A percentile compares a stretch with the other conserved stretches of the same genome.
Conservation (phyloP, 2,113 vertebrate species). For the Marmota flaviventris region DNA sequence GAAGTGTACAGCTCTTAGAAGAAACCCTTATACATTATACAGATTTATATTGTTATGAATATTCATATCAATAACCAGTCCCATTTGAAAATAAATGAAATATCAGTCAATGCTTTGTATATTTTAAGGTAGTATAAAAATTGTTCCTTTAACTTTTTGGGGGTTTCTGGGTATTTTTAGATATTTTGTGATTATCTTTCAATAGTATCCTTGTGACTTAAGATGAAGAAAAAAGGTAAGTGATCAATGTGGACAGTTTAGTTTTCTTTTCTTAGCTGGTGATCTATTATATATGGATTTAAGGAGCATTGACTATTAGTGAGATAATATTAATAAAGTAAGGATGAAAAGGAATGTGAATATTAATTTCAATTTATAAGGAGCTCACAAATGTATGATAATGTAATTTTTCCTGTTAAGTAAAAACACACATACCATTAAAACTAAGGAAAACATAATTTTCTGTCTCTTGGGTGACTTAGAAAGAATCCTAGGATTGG, state of each 20-base stretch:
- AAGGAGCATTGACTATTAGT: not conserved
- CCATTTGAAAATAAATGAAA: not conserved
- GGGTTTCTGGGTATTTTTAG: not conserved
- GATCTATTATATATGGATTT: not conserved
- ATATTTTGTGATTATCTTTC: not conserved
- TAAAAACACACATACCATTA: not conserved
- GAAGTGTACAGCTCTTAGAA: not conserved
- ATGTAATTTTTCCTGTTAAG: not conserved
- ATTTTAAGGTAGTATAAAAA: not conserved
- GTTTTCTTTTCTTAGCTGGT: not conserved
- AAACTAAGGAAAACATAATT: slow-evolving; percentile 6
- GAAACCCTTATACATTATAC: not conserved
- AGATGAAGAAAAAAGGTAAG: not conserved
- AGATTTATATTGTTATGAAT: not conserved
- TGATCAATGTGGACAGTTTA: not conserved
- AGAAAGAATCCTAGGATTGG: not conserved
- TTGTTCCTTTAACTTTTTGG: not conserved
- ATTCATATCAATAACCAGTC: not conserved
- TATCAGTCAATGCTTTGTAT: not conserved
- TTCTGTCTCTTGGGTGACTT: not conserved
- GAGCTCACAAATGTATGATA: not conserved
- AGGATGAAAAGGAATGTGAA: not conserved
- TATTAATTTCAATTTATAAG: not conserved
- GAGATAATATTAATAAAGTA: not conserved
- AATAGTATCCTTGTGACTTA: not conserved